phyloP scores from a whole-genome alignment of 2,888 invertebrate species.

The Sisyra terminalis region DNA sequence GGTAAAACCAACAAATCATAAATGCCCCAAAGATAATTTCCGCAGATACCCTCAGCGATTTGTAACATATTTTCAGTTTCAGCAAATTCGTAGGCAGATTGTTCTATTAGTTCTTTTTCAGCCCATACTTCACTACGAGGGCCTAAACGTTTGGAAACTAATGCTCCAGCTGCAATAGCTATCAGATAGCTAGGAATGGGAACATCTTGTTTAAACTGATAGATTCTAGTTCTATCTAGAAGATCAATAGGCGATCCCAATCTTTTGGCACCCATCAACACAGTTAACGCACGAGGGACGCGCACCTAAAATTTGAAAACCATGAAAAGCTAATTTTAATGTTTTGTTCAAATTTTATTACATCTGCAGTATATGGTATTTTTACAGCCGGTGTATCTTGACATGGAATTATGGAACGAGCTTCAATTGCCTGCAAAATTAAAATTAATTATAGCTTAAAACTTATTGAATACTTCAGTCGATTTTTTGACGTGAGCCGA shows the following conservation, averaged over 20 bases:
- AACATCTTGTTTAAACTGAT: conserved; percentile 53
- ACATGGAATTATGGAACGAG: conserved; percentile 77
- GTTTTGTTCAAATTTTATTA: conserved; percentile 18
- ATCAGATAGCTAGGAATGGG: conserved; percentile 82
- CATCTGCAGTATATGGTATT: conserved; percentile 55
- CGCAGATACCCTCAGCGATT: conserved; percentile 69
- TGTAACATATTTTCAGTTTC: conserved; percentile 70
- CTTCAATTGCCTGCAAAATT: conserved; percentile 59
- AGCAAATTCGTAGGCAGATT: conserved; percentile 75
- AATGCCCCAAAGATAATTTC: conserved; percentile 79
- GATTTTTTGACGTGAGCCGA: too few relatives aligned
- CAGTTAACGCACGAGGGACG: conserved; percentile 57
- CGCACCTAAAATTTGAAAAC: conserved; percentile 34
- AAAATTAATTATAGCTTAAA: not conserved
- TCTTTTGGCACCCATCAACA: conserved; percentile 76
- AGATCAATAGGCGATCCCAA: conserved; percentile 26
- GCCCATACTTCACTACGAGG: conserved; percentile 79
- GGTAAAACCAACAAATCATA: conserved; percentile 85
- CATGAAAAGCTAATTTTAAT: not conserved
- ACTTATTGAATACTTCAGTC: conserved; percentile 5
- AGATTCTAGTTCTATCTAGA: conserved; percentile 28
- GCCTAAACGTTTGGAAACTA: conserved; percentile 60
- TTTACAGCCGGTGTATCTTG: conserved; percentile 88
- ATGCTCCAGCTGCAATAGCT: conserved; percentile 72
- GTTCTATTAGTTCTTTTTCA: conserved; percentile 68